Evolutionary conservation across 2,113 vertebrate genomes (phyloP).

Genomic region (Cariama cristata): DNA sequence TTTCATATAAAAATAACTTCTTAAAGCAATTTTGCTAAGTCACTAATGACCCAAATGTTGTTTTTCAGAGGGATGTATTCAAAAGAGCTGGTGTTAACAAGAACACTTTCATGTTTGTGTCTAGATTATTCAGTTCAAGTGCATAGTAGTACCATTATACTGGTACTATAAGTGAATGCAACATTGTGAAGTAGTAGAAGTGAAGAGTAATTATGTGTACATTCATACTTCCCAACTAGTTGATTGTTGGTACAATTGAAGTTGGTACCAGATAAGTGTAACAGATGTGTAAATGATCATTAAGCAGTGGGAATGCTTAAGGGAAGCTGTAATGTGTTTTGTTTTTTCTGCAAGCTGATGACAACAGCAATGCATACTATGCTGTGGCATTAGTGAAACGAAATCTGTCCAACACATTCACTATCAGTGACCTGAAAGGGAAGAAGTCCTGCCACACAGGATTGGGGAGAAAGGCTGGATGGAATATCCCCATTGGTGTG

Average conservation of each 20-base stretch:
- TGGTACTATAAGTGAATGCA: background rate
- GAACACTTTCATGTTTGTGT: background rate
- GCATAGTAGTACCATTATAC: background rate
- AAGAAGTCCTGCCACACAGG: constrained; percentile 89
- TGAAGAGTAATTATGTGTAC: background rate
- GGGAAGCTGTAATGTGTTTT: background rate
- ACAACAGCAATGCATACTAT: constrained; percentile 82
- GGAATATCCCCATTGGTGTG: constrained; percentile 86
- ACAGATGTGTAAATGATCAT: background rate
- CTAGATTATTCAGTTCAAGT: background rate
- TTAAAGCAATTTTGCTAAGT: background rate
- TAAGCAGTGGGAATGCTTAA: background rate
- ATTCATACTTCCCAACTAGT: background rate
- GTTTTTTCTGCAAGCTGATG: constrained; percentile 69
- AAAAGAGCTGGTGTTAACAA: background rate
- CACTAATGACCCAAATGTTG: background rate
- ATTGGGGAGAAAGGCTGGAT: constrained; percentile 84
- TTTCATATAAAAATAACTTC: background rate
- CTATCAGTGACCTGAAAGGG: constrained; percentile 82
- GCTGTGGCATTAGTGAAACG: constrained; percentile 88
- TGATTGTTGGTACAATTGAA: background rate
- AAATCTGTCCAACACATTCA: constrained; percentile 75
- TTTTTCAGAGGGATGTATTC: background rate
- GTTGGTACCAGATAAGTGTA: background rate
- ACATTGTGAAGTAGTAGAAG: background rate